Evolutionary conservation across 2,797 vertebrate genomes (phyloP), one percentile per base, ranked within the genome.

Genomic region (Lycodopsis pacificus): DNA sequence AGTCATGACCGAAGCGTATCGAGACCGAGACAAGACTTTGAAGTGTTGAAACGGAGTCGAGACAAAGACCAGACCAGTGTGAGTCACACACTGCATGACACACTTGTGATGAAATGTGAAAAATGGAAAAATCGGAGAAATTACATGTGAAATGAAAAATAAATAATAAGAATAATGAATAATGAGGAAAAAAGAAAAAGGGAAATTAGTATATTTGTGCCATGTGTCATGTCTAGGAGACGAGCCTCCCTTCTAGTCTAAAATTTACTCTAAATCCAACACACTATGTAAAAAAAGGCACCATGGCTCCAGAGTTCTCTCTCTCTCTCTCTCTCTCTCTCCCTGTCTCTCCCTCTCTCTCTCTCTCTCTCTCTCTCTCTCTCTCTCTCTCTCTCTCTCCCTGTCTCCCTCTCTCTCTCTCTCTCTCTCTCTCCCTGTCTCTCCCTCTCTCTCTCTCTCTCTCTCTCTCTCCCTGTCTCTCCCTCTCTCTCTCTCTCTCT

Each of bases 131-230:
- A 13, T 2, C 13, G 6, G 4, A 74, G 17, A 17, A 54, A 59
- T 30, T 14, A 65, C 7, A 64, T 42, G 19, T 73, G 27, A 66
- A 42, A 80, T 69, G 12, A 72, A 46, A 53, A 27, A 49, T 0
- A 65, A 61, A 53, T 58, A 11, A 63, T 3, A 15, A 17, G 46
- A 48, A 48, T 20, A 7, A 20, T 48, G 19, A 48, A 48, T 48
- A 46, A 46, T 19, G 44, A 14, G 15, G 15, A 11, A 46, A 30
- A 44, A 14, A 44, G 13, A 15, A 44, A 44, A 44, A 14, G 13
- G 71, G 7, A 65, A 66, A 44, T 30, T 0, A 54, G 15, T 36
- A 56, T 46, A 51, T 65, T 70, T 54, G 38, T 65, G 42, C 68
- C 22, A n/a, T 42, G 63, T 49, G 51, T 20, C 8, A 10, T 74